Conservation (phyloP, 2,113 vertebrate genomes). For the Ranitomeya variabilis region DNA sequence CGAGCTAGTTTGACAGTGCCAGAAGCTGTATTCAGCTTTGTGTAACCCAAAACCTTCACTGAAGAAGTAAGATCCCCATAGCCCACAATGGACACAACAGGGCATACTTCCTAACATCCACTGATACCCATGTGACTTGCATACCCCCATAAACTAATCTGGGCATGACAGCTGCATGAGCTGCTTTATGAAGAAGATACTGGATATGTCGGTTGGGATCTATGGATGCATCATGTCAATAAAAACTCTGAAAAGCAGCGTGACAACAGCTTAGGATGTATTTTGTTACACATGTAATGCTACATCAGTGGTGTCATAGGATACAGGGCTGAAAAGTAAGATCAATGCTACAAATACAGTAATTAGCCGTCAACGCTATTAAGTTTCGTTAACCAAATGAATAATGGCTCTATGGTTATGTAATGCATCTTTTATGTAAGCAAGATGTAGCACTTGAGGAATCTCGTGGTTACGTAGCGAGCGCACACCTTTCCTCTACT, state of each 20-base stretch:
- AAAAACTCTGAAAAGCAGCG: background rate
- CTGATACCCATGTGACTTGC: background rate
- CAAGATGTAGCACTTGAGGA: background rate
- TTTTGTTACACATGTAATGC: background rate
- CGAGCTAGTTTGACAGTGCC: too few relatives aligned
- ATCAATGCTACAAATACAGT: background rate
- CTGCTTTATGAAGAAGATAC: background rate
- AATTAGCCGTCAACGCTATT: background rate
- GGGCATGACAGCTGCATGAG: background rate
- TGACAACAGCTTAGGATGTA: background rate
- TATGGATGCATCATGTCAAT: background rate
- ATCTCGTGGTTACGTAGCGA: conserved; percentile 3
- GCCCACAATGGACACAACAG: background rate
- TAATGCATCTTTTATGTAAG: background rate
- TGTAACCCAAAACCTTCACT: too few relatives aligned
- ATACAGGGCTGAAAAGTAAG: background rate
- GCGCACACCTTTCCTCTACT: conserved; percentile 51
- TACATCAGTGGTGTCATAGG: background rate
- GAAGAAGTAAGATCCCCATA: too few relatives aligned
- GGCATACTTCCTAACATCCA: background rate
- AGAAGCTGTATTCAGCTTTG: too few relatives aligned
- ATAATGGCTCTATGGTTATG: background rate
- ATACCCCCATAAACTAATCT: background rate
- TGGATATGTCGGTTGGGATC: background rate
- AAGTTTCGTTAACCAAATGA: background rate